Evolutionary conservation across 2,797 vertebrate species (phyloP).

Genomic region (Antennarius maculatus): DNA sequence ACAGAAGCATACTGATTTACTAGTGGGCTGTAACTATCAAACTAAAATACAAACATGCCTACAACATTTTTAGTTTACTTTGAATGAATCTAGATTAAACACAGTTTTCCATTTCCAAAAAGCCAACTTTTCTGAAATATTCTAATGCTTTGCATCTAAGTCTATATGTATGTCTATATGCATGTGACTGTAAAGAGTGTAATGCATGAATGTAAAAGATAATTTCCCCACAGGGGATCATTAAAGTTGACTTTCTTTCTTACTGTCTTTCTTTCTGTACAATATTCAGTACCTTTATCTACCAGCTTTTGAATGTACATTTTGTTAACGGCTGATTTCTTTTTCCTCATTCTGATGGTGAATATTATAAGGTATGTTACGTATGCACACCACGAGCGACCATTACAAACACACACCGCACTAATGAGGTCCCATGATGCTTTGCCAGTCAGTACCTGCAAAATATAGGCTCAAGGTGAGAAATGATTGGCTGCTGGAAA

Average conservation of each 20-base stretch:
- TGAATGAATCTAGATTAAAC: no score
- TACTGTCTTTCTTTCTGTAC: no score
- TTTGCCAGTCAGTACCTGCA: neutral
- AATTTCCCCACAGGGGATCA: no score
- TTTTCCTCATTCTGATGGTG: neutral
- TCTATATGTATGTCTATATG: neutral
- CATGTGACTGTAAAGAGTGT: no score
- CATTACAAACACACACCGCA: neutral
- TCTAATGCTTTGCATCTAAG: neutral
- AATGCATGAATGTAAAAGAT: no score
- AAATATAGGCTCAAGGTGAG: slow-evolving; percentile 18
- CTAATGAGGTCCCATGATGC: slow-evolving; percentile 64
- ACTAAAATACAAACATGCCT: no score
- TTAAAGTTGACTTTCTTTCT: neutral
- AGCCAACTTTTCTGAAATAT: no score
- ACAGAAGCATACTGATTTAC: no score
- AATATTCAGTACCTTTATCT: no score
- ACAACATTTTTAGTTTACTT: no score
- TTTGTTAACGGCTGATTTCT: slow-evolving; percentile 9
- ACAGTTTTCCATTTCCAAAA: no score
- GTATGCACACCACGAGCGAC: slow-evolving; percentile 7
- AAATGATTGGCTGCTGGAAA: slow-evolving; percentile 42
- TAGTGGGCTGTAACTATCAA: no score
- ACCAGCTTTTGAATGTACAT: slow-evolving; percentile 2
- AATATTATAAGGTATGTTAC: neutral